Percentiles rank a stretch among this genome's conserved stretches.
Evolutionary conservation across 2,888 invertebrate species (phyloP).

Genomic region (Tillus elongatus): DNA sequence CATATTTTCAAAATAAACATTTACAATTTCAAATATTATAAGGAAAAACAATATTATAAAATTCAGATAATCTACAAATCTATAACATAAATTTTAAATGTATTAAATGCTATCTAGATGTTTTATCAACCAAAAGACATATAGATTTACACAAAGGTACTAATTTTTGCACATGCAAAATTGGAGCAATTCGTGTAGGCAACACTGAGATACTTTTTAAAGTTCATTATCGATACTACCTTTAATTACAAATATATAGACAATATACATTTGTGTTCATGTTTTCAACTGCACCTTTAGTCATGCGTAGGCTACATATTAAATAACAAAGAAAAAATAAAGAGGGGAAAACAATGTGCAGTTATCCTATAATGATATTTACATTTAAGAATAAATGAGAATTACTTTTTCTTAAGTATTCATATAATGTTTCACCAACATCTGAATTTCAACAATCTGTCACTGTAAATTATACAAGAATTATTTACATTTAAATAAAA

Average conservation of each 20-base stretch:
- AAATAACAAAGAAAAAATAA: slow-evolving; percentile 35
- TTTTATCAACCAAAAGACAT: slow-evolving; percentile 31
- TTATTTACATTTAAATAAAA: too few species aligned
- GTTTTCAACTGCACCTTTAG: slow-evolving; percentile 25
- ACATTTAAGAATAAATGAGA: slow-evolving; percentile 22
- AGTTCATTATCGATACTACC: slow-evolving; percentile 28
- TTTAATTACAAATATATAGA: slow-evolving; percentile 38
- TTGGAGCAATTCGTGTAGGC: slow-evolving; percentile 37
- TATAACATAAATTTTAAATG: slow-evolving; percentile 35
- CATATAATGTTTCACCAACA: too few species aligned
- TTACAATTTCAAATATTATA: slow-evolving; percentile 27
- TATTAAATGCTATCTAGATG: slow-evolving; percentile 32
- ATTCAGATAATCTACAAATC: slow-evolving; percentile 36
- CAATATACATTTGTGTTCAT: slow-evolving; percentile 34
- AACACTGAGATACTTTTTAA: slow-evolving; percentile 35
- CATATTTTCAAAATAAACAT: slow-evolving; percentile 19
- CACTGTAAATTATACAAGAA: too few species aligned
- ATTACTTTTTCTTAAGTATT: too few species aligned
- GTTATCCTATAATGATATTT: slow-evolving; percentile 25
- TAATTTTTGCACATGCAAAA: slow-evolving; percentile 35
- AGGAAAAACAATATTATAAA: slow-evolving; percentile 37
- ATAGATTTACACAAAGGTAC: slow-evolving; percentile 38
- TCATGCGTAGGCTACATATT: slow-evolving; percentile 31
- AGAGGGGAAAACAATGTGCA: slow-evolving; percentile 31
- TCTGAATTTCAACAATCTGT: too few species aligned